Evolutionary conservation across 2,113 vertebrate species (phyloP).

Genomic region (Clarias batrachus): DNA sequence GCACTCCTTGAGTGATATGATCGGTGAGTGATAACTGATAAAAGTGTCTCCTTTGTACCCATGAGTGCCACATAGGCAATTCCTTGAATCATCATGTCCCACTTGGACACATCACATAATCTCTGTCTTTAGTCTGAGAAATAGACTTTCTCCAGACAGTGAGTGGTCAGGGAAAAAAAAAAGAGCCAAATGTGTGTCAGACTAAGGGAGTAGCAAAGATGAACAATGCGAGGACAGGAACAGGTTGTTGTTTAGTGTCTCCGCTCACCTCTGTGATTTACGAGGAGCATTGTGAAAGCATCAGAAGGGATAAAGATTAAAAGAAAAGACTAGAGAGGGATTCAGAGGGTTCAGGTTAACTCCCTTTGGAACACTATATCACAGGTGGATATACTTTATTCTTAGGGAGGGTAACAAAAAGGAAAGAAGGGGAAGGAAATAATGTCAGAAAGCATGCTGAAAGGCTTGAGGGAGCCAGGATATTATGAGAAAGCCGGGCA

Average conservation of each 20-base stretch:
- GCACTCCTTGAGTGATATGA: too few relatives aligned
- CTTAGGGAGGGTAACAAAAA: slow-evolving; percentile 30
- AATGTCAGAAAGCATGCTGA: slow-evolving; percentile 29
- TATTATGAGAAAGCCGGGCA: slow-evolving; percentile 43
- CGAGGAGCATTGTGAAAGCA: slow-evolving; percentile 39
- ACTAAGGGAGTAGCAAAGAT: slow-evolving; percentile 32
- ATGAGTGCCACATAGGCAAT: slow-evolving; percentile 6
- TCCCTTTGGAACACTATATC: slow-evolving; percentile 39
- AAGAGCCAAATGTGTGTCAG: slow-evolving; percentile 45
- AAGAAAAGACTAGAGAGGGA: slow-evolving; percentile 1
- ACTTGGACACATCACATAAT: neutral
- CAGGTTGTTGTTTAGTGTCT: slow-evolving; percentile 40
- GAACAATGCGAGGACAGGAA: slow-evolving; percentile 42
- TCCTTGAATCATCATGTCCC: neutral
- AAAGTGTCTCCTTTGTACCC: neutral
- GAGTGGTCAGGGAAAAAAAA: slow-evolving; percentile 14
- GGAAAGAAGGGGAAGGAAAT: slow-evolving; percentile 25
- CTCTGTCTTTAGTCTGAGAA: neutral
- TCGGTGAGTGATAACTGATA: too few relatives aligned
- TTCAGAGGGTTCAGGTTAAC: slow-evolving; percentile 15
- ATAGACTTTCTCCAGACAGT: slow-evolving; percentile 19
- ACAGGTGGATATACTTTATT: slow-evolving; percentile 34
- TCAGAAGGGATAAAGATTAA: slow-evolving; percentile 26
- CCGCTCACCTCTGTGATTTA: slow-evolving; percentile 41
- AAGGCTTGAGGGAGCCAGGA: neutral